These are phyloP conservation scores for Pelochelys cantorii DNA, from an alignment of 2,797 vertebrate genomes.

Conservation along the genomic window DNA sequence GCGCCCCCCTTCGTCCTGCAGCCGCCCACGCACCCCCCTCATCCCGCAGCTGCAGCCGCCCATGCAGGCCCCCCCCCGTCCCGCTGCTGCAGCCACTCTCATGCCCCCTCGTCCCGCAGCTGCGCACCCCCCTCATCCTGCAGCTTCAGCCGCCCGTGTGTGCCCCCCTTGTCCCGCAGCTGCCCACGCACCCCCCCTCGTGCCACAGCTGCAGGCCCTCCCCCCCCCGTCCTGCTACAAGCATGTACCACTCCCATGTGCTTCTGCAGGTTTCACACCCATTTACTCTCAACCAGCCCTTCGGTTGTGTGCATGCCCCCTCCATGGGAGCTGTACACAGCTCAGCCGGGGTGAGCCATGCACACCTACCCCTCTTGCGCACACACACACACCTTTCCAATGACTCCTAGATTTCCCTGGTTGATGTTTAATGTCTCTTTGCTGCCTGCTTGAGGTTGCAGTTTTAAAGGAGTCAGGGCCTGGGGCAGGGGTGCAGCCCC, in stretches of 20 bases:
- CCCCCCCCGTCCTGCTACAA: too few relatives aligned
- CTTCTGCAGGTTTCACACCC: not conserved
- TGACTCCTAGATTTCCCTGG: accelerated
- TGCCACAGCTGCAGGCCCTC: too few relatives aligned
- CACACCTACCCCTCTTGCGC: not conserved
- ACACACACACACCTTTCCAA: not conserved
- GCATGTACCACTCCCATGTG: not conserved
- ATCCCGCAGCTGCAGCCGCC: too few relatives aligned
- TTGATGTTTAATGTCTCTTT: not conserved
- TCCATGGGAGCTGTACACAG: not conserved
- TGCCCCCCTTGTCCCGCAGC: too few relatives aligned
- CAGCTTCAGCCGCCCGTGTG: too few relatives aligned
- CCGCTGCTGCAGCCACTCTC: too few relatives aligned
- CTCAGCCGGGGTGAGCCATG: not conserved
- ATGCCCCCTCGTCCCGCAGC: too few relatives aligned
- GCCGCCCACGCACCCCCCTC: too few relatives aligned
- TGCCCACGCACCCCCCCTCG: too few relatives aligned
- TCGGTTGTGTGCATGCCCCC: not conserved
- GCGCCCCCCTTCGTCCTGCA: too few relatives aligned
- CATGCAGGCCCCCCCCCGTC: too few relatives aligned
- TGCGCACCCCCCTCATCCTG: too few relatives aligned
- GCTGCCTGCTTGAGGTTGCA: not conserved
- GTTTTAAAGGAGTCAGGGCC: accelerated
- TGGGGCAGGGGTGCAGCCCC: not conserved
- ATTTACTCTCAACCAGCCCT: not conserved